Evolutionary conservation across 2,888 invertebrate species (phyloP).

Genomic region (Caenorhabditis sinica): DNA sequence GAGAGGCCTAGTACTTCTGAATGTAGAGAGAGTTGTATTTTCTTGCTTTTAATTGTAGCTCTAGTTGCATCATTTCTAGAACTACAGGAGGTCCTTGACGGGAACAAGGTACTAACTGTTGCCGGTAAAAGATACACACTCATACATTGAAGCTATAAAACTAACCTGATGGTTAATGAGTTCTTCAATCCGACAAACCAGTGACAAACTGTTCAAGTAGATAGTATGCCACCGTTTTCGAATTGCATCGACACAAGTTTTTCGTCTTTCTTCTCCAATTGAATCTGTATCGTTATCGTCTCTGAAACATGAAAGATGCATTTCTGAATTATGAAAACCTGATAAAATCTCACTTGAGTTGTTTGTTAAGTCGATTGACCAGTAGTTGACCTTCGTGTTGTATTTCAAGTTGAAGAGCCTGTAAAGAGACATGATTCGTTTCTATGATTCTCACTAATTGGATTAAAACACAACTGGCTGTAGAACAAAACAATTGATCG

Average conservation of each 20-base stretch:
- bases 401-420: constrained; percentile 78
- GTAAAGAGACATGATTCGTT: constrained; percentile 38
- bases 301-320: constrained; percentile 26
- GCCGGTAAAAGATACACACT: too few relatives aligned
- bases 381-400: constrained; percentile 76
- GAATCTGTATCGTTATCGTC: constrained; percentile 55
- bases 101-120: too few relatives aligned
- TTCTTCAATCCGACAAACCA: constrained; percentile 74
- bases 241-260: constrained; percentile 68
- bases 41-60: too few relatives aligned
- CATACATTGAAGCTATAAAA: too few relatives aligned
- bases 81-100: too few relatives aligned
- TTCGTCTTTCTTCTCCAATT: constrained; percentile 51
- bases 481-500: constrained; percentile 23
- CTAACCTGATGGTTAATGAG: constrained; percentile 68
- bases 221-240: constrained; percentile 73
- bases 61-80: too few relatives aligned
- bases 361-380: constrained; percentile 69
- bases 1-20: not conserved
- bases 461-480: constrained; percentile 31
- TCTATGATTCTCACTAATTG: constrained; percentile 30
- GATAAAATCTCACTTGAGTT: constrained; percentile 57
- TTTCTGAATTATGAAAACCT: not conserved
- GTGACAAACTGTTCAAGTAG: constrained; percentile 72
- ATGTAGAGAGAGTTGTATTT: too few relatives aligned